These are phyloP conservation scores for Lucinisca nassula DNA, from an alignment of 2,888 invertebrate genomes.

Conservation along the genomic window DNA sequence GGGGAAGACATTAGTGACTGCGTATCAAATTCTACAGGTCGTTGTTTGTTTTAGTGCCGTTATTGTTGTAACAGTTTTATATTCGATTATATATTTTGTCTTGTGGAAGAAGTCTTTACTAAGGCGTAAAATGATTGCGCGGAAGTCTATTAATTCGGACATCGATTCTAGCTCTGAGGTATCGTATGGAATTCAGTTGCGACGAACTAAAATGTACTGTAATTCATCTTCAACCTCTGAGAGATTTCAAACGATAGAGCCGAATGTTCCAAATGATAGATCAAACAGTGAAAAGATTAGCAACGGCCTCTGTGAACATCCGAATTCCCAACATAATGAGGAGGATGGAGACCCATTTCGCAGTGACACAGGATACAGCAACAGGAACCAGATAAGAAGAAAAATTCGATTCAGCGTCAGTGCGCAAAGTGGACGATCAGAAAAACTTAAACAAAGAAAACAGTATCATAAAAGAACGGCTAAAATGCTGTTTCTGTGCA, in stretches of 20 bases:
- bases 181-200: background rate
- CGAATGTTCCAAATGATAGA: background rate
- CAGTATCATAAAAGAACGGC: conserved; percentile 75
- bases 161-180: background rate
- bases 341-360: background rate
- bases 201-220: background rate
- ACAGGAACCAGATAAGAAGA: background rate
- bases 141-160: background rate
- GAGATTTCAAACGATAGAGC: background rate
- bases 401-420: conserved; percentile 23
- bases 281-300: background rate
- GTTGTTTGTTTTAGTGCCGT: conserved; percentile 68
- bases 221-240: background rate
- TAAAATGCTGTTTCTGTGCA: conserved; percentile 82
- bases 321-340: background rate
- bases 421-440: conserved; percentile 15
- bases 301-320: background rate
- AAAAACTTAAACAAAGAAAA: conserved; percentile 49
- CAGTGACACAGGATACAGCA: background rate
- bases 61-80: conserved; percentile 73
- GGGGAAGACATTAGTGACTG: conserved; percentile 60
- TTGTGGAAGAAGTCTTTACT: conserved; percentile 76
- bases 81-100: conserved; percentile 75
- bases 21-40: conserved; percentile 74
- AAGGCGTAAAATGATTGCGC: conserved; percentile 31